phyloP scores from a whole-genome alignment of 2,888 invertebrate species.

The Euproctis similis region DNA sequence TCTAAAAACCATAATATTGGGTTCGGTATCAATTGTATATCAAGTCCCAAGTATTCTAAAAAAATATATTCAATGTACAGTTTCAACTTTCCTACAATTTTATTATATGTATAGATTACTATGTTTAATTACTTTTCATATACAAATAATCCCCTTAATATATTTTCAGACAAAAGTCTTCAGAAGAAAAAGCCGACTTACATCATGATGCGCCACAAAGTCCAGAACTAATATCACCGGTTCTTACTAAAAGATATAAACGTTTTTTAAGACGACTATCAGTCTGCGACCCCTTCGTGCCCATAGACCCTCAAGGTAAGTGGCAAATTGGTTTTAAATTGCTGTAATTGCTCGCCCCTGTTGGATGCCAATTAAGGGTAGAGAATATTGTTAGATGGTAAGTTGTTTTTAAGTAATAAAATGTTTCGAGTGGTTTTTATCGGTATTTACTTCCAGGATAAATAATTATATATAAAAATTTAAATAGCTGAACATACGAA shows the following conservation, averaged over 20 bases:
- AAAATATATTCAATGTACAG: no score
- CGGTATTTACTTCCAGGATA: no score
- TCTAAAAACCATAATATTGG: no score
- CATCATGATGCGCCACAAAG: constrained; percentile 51
- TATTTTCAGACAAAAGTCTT: constrained; percentile 23
- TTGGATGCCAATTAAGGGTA: constrained; percentile 35
- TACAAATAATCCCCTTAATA: no score
- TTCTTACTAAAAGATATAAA: constrained; percentile 33
- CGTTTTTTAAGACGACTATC: constrained; percentile 30
- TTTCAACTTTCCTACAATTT: no score
- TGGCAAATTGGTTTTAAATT: constrained; percentile 18
- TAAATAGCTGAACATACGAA: no score
- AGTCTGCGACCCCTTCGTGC: constrained; percentile 48
- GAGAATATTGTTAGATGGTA: constrained; percentile 16
- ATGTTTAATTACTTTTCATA: no score
- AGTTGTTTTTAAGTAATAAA: constrained; percentile 1
- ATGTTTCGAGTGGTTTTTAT: no score
- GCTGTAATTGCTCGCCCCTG: constrained; percentile 16
- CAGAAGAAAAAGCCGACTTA: constrained; percentile 24
- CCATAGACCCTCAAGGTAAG: constrained; percentile 78
- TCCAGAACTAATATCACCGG: constrained; percentile 51
- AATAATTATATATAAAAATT: no score
- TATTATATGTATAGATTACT: no score
- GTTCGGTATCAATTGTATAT: no score
- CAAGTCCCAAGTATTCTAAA: no score